Percentiles rank a stretch among this genome's conserved stretches.
These are phyloP conservation scores for Ecliptopera silaceata DNA, from an alignment of 2,888 invertebrate genomes.

Conservation along the genomic window DNA sequence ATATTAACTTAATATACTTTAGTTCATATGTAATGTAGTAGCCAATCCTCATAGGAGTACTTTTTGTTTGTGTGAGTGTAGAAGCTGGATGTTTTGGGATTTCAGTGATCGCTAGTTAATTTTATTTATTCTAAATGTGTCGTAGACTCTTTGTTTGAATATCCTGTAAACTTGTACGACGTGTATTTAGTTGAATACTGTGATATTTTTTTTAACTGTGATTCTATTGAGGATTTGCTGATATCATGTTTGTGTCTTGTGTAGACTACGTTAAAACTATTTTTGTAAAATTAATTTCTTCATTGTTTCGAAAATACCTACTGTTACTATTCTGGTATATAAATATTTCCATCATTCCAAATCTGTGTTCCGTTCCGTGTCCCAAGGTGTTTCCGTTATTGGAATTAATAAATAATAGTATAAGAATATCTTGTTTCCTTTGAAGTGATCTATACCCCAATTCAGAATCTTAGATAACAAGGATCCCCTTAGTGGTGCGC, in stretches of 20 bases:
- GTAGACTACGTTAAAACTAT: constrained; percentile 23
- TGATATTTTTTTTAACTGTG: constrained; percentile 73
- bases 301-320: constrained; percentile 9
- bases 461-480: no score
- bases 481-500: no score
- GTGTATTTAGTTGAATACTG: constrained; percentile 65
- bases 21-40: constrained; percentile 29
- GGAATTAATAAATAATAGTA: constrained; percentile 42
- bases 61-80: constrained; percentile 52
- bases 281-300: constrained; percentile 33
- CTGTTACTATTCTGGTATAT: constrained; percentile 3
- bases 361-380: constrained; percentile 44
- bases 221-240: constrained; percentile 69
- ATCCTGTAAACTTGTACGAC: constrained; percentile 21
- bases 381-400: constrained; percentile 32
- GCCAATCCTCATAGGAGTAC: constrained; percentile 70
- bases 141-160: constrained; percentile 33
- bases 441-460: neutral
- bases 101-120: constrained; percentile 55
- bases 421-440: neutral
- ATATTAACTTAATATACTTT: constrained; percentile 57
- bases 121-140: constrained; percentile 49
- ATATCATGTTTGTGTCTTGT: constrained; percentile 31
- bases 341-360: constrained; percentile 50
- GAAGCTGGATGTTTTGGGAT: constrained; percentile 50